Percentiles rank a stretch among this genome's conserved stretches.
Conservation (phyloP, 1,140 invertebrate species). For the Diabrotica undecimpunctata region DNA sequence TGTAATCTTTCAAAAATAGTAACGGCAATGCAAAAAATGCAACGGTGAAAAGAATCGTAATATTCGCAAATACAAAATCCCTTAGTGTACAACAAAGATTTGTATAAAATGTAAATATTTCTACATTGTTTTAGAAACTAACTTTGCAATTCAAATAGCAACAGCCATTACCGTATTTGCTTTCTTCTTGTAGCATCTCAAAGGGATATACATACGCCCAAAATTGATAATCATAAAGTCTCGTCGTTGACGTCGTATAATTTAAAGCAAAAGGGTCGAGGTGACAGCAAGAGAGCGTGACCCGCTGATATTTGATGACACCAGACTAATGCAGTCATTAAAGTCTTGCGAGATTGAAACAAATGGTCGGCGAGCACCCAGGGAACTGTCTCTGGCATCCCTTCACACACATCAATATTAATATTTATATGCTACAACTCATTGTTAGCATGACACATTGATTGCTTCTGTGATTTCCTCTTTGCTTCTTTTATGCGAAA, state of each 20-base stretch:
- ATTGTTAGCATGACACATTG: constrained; percentile 41
- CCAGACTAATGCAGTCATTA: constrained; percentile 34
- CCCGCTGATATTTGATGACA: constrained; percentile 31
- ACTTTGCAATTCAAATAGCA: too few relatives aligned
- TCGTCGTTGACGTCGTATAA: constrained; percentile 22
- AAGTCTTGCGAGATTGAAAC: constrained; percentile 40
- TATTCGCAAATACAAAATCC: too few relatives aligned
- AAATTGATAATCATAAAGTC: constrained; percentile 24
- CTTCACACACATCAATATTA: constrained; percentile 46
- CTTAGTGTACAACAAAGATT: too few relatives aligned
- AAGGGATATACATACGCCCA: neutral
- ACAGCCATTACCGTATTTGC: too few relatives aligned
- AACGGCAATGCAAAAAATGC: too few relatives aligned
- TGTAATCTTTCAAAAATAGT: too few relatives aligned
- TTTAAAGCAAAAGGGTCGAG: constrained; percentile 27
- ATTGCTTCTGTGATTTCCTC: constrained; percentile 31
- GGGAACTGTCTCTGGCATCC: constrained; percentile 43
- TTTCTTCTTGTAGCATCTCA: too few relatives aligned
- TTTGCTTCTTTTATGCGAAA: neutral
- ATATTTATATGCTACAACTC: constrained; percentile 44
- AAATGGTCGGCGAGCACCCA: constrained; percentile 34
- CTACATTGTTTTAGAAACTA: too few relatives aligned
- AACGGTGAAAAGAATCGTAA: too few relatives aligned
- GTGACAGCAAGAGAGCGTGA: constrained; percentile 20
- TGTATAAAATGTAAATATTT: too few relatives aligned